Conservation (phyloP, 2,797 vertebrate genomes). For the Potorous gilbertii region DNA sequence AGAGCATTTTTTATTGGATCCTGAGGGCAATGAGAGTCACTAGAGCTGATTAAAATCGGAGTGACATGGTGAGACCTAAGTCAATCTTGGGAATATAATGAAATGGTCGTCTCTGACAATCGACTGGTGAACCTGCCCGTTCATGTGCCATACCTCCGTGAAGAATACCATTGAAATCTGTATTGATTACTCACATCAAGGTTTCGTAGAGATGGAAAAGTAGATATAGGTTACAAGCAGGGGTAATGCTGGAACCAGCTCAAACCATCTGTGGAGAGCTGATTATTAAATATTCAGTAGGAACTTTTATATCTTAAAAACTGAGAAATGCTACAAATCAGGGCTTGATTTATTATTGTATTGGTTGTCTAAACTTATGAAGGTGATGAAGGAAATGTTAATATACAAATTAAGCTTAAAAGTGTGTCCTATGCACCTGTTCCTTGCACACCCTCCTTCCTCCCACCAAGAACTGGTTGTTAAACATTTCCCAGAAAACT, state of each 20-base stretch:
- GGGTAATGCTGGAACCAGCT: neutral
- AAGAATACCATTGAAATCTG: neutral
- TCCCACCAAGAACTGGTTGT: neutral
- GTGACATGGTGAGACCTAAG: neutral
- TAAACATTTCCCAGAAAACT: neutral
- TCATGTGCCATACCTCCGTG: neutral
- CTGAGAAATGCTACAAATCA: neutral
- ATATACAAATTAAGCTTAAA: neutral
- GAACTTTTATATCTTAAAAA: neutral
- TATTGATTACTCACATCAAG: neutral
- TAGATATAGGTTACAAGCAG: neutral
- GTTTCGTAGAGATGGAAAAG: neutral
- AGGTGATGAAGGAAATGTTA: neutral
- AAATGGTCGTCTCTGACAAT: neutral
- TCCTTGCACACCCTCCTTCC: no score
- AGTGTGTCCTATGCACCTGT: neutral
- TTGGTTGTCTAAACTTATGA: neutral
- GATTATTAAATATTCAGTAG: neutral
- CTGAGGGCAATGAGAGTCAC: neutral
- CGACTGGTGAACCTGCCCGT: neutral
- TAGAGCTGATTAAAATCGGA: neutral
- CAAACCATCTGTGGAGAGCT: neutral
- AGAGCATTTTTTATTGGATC: neutral
- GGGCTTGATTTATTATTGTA: neutral
- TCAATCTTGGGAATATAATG: neutral